Base-by-base conservation (phyloP, 2,888 invertebrate genomes). In the Drosophila quinaria region DNA sequence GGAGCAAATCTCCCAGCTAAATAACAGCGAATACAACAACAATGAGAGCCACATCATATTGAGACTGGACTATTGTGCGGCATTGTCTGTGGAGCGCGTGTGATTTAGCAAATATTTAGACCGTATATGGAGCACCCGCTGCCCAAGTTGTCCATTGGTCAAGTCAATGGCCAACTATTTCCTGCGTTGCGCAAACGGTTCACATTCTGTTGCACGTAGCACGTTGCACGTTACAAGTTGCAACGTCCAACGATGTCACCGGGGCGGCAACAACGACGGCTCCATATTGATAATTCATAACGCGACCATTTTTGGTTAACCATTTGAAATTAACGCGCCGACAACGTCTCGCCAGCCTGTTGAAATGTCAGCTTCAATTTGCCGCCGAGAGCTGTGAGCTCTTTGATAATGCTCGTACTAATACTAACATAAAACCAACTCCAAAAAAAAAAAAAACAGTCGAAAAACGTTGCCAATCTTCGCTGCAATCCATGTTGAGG, bases 71-170 rank as follows among this genome's bases (percentile, higher is more conserved):
- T 49, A 6, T 17, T 22, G 51, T 62, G 61, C 75, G 67, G 81
- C 71, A 87, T 87, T 86, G 83, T 84, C 78, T 61, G 83, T 71
- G 56, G 55, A 78, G 79, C 80, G 90, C 89, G 89, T 86, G 85
- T 87, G 85, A 87, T 87, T 90, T 90, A 79, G 81, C 85, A 89
- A 87, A 87, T 90, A 87, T 80, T 90, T 87, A 90, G 72, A 76
- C 87, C 90, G 78, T 87, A 87, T 87, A 90, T 90, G 90, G 87
- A 78, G 87, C 83, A 83, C 65, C 72, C 78, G 80, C 75, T 63
- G 80, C 66, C 47, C 29, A n/a, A 37, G 35, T 54, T 66, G 65
- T 55, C 72, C 63, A 67, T 50, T 70, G 79, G 70, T 17, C 72
- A 65, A 68, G 66, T 25, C 72, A 65, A 68, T 73, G 76, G 60